Evolutionary conservation across 2,113 vertebrate species (phyloP).

Genomic region (Mormyrus lacerda): DNA sequence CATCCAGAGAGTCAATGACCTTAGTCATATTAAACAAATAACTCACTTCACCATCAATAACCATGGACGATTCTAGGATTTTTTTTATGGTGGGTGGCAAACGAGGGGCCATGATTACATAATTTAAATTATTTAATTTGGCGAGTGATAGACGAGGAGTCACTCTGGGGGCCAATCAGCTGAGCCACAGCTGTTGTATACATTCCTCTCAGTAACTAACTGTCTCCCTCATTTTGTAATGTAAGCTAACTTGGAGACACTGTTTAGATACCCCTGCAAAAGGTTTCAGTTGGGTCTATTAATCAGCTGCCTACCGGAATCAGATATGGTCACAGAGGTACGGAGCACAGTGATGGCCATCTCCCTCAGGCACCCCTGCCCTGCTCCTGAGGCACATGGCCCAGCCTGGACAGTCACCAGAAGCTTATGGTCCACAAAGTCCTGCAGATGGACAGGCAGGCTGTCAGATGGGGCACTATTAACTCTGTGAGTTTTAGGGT

Average conservation of each 20-base stretch:
- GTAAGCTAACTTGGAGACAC: neutral
- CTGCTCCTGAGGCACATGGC: constrained; percentile 41
- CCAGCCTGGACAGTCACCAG: constrained; percentile 54
- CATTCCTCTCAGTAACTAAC: neutral
- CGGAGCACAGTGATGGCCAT: constrained; percentile 57
- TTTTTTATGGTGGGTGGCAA: neutral
- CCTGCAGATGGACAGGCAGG: constrained; percentile 52
- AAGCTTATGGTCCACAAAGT: constrained; percentile 68
- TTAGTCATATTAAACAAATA: neutral
- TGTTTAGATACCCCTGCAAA: neutral
- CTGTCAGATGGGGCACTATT: neutral
- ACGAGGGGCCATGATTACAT: neutral
- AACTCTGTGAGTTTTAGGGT: neutral
- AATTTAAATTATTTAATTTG: neutral
- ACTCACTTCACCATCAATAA: neutral
- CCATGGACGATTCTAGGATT: neutral
- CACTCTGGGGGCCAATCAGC: neutral
- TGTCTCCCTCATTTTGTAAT: neutral
- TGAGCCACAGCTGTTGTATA: neutral
- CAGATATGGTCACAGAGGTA: constrained; percentile 59
- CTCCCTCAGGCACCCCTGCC: constrained; percentile 58
- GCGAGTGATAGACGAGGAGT: neutral
- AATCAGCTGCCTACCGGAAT: constrained; percentile 58
- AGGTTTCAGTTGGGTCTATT: neutral
- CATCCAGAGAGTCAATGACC: neutral